phyloP scores from a whole-genome alignment of 2,113 vertebrate genomes.

The Rafetus swinhoei region DNA sequence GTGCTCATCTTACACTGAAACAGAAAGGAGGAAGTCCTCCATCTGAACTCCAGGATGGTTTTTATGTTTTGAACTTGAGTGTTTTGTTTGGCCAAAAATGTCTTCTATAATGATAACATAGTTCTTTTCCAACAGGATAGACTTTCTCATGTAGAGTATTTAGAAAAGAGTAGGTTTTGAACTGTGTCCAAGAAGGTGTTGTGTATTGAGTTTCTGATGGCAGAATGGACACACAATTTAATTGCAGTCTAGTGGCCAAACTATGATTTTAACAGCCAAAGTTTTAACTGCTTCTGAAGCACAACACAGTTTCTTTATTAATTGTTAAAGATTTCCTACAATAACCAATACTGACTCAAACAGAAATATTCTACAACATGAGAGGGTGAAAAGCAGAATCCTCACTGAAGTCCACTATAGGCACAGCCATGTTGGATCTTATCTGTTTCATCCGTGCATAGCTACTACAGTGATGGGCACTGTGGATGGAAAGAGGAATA shows the following conservation, averaged over 20 bases:
- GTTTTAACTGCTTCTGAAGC: slow-evolving; percentile 1
- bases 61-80: slow-evolving; percentile 8
- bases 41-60: background rate
- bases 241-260: slow-evolving; percentile 26
- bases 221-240: background rate
- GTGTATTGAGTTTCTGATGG: slow-evolving; percentile 52
- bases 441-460: background rate
- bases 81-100: slow-evolving; percentile 17
- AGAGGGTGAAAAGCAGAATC: background rate
- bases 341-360: background rate
- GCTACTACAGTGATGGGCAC: fast-evolving
- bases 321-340: background rate
- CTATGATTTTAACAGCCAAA: slow-evolving; percentile 22
- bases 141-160: slow-evolving; percentile 38
- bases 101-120: no score
- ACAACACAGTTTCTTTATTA: background rate
- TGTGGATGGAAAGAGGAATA: fast-evolving
- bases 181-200: slow-evolving; percentile 44
- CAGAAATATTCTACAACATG: background rate
- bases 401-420: background rate
- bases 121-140: background rate
- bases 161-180: slow-evolving; percentile 61
- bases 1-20: background rate
- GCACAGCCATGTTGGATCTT: fast-evolving
- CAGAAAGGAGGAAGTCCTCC: background rate